Conservation (phyloP, 1,140 invertebrate species). For the Platorchestia sp. region DNA sequence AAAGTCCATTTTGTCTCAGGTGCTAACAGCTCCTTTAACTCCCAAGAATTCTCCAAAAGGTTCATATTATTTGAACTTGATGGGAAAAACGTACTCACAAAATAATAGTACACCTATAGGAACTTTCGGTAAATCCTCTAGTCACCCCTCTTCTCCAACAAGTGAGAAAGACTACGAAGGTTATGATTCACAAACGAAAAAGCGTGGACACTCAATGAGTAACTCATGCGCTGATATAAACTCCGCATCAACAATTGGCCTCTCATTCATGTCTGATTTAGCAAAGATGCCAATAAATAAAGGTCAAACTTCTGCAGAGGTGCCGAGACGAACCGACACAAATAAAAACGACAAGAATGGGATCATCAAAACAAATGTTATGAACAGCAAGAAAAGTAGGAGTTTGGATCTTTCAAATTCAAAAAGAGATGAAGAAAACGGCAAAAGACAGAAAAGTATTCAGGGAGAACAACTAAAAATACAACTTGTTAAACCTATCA, state of each 20-base stretch:
- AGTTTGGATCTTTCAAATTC: conserved; percentile 1
- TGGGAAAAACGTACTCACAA: conserved; percentile 16
- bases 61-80: conserved; percentile 32
- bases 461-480: background rate
- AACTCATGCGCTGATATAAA: background rate
- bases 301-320: background rate
- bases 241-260: background rate
- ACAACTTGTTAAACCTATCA: background rate
- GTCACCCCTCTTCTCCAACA: conserved; percentile 42
- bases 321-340: background rate
- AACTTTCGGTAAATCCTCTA: conserved; percentile 9
- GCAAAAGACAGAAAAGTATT: conserved; percentile 12
- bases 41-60: conserved; percentile 43
- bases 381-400: background rate
- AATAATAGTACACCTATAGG: background rate
- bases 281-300: background rate
- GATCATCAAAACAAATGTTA: background rate
- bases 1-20: conserved; percentile 63
- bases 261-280: background rate
- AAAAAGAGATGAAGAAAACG: background rate
- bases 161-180: background rate
- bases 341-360: background rate
- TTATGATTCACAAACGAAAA: background rate
- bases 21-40: conserved; percentile 61
- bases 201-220: background rate